These are phyloP conservation scores for Uromys caudimaculatus DNA, from an alignment of 2,797 vertebrate genomes.

Conservation along the genomic window DNA sequence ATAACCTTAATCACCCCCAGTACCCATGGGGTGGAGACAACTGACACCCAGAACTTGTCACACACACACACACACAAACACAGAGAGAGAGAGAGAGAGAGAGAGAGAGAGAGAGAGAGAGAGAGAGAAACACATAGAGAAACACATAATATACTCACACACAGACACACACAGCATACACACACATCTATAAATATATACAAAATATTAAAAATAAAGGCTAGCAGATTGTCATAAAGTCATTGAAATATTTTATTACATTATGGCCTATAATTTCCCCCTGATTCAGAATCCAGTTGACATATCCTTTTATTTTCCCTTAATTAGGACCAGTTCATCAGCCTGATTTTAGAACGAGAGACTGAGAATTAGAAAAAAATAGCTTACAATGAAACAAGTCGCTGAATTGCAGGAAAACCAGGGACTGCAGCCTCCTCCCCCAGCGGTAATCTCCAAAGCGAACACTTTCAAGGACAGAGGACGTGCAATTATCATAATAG, in stretches of 20 bases:
- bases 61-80: no score
- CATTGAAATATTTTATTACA: background rate
- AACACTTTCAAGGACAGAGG: conserved; percentile 47
- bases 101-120: no score
- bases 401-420: background rate
- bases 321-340: no score
- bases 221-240: background rate
- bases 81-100: no score
- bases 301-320: no score
- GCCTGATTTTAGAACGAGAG: background rate
- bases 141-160: background rate
- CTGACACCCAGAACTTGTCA: no score
- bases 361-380: background rate
- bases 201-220: background rate
- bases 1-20: background rate
- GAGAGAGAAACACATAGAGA: no score
- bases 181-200: background rate
- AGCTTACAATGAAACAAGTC: conserved; percentile 38
- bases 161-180: background rate
- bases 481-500: background rate
- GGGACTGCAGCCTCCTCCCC: background rate
- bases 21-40: background rate
- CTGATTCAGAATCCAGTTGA: no score
- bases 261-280: background rate
- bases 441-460: background rate